A percentile compares a stretch with the other conserved stretches of the same genome.
Evolutionary conservation across 2,888 invertebrate genomes (phyloP).

Genomic region (Diaperis boleti): DNA sequence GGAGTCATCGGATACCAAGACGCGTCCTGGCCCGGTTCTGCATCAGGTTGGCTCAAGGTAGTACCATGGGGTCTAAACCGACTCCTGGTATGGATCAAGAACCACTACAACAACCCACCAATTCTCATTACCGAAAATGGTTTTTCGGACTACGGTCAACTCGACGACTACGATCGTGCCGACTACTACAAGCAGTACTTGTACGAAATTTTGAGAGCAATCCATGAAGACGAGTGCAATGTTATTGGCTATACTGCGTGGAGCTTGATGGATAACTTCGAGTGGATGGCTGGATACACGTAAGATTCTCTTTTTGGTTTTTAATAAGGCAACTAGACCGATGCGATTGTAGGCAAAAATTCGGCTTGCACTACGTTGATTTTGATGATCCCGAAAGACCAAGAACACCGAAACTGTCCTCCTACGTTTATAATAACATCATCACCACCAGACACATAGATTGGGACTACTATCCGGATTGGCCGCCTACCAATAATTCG

Average conservation of each 20-base stretch:
- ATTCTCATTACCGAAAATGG: constrained; percentile 74
- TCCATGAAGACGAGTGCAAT: constrained; percentile 5
- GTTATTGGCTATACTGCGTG: constrained; percentile 51
- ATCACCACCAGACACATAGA: constrained; percentile 13
- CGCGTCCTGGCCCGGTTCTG: constrained; percentile 23
- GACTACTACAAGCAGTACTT: constrained; percentile 66
- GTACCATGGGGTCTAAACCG: constrained; percentile 73
- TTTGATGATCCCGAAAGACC: constrained; percentile 71
- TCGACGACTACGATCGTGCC: constrained; percentile 70
- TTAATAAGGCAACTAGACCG: too few species aligned
- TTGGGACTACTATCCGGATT: constrained; percentile 27
- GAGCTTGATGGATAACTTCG: constrained; percentile 59
- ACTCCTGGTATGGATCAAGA: constrained; percentile 67
- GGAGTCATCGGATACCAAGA: constrained; percentile 45
- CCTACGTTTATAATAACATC: constrained; percentile 25
- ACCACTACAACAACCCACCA: constrained; percentile 66
- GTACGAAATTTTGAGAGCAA: constrained; percentile 22
- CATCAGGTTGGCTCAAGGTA: constrained; percentile 48
- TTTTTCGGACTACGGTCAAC: constrained; percentile 62
- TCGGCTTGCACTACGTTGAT: constrained; percentile 79
- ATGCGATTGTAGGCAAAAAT: constrained; percentile 54
- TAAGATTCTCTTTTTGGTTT: constrained; percentile 30
- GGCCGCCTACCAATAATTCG: constrained; percentile 23
- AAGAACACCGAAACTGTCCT: constrained; percentile 70
- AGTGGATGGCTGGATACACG: constrained; percentile 66